Conservation (phyloP, 2,888 invertebrate genomes). For the Notocelia uddmanniana region DNA sequence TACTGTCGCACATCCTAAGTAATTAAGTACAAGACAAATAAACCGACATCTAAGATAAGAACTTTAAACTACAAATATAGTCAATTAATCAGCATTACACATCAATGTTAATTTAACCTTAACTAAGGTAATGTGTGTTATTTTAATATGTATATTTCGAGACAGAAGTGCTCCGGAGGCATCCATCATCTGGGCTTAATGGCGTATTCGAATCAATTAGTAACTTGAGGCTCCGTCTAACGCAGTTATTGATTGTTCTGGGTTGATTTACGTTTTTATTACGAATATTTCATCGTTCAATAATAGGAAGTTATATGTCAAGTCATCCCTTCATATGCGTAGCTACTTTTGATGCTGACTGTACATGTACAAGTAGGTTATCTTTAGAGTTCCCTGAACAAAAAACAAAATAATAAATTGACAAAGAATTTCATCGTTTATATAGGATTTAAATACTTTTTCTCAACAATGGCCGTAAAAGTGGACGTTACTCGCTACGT, state of each 20-base stretch:
- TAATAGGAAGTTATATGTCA: neutral
- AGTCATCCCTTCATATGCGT: too few relatives aligned
- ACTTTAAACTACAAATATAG: neutral
- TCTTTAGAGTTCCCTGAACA: too few relatives aligned
- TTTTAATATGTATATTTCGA: slow-evolving; percentile 28
- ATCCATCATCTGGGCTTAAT: slow-evolving; percentile 82
- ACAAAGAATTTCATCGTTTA: too few relatives aligned
- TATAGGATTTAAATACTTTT: too few relatives aligned
- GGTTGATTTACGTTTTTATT: slow-evolving; percentile 36
- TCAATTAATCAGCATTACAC: neutral
- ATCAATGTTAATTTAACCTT: slow-evolving; percentile 1
- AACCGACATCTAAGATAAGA: neutral
- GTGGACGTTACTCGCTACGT: too few relatives aligned
- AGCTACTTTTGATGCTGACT: too few relatives aligned
- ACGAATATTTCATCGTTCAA: neutral
- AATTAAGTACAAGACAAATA: slow-evolving; percentile 16
- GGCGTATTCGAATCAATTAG: slow-evolving; percentile 84
- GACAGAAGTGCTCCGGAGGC: slow-evolving; percentile 55
- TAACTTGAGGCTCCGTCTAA: slow-evolving; percentile 69
- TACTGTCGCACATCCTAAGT: slow-evolving; percentile 6
- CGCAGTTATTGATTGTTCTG: slow-evolving; percentile 34
- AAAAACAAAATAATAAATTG: too few relatives aligned
- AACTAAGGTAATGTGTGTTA: slow-evolving; percentile 17
- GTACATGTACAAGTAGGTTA: too few relatives aligned
- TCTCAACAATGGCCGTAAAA: too few relatives aligned